Base-by-base conservation (phyloP, 2,797 vertebrate genomes). In the Argentina silus region DNA sequence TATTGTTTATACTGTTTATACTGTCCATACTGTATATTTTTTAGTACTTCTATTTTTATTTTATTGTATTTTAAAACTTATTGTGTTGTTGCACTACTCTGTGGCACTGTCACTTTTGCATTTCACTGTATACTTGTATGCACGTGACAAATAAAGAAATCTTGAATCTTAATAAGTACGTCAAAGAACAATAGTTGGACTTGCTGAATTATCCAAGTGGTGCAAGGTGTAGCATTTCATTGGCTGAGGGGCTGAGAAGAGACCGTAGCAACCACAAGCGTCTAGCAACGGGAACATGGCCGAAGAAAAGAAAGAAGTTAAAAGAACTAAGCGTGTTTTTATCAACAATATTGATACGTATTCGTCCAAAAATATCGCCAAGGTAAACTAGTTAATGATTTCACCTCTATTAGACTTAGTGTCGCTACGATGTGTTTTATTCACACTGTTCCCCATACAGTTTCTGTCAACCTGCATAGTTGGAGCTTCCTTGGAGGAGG, bases 301-400 rank as follows among this genome's bases (percentile, higher is more conserved):
- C 0, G 89, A 90, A 12, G 87, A 82, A 57, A 86, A 59, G 17
- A 1, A 51, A 53, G 0, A 73, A 21, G 59, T 9, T 53, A 55
- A 72, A 14, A 10, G 3, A 15, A 69, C 79, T 50, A 94, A 85
- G 75, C 86, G 94, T 19, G 10, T 98, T 78, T 99, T 98, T 78
- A 79, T 98, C 23, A 98, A 95, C 87, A 91, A 94, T 27, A 88
- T 97, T n/a, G 96, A 98, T 82, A 86, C 79, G 0, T 98, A 94
- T 81, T 93, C 94, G 23, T 97, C 95, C 69, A 84, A 81, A 73
- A 80, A 81, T 79, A 89, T 97, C n/a, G 97, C 95, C 0, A 81
- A 96, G 95, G 97, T 98, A 91, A 93, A 82, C 36, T 50, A 3
- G 3, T 4, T 50, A 14, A 3, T 42, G 9, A 10, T 56, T 6